Evolutionary conservation across 2,888 invertebrate genomes (phyloP), one percentile per base, ranked within the genome.

Genomic region (Micoletzkya japonica): DNA sequence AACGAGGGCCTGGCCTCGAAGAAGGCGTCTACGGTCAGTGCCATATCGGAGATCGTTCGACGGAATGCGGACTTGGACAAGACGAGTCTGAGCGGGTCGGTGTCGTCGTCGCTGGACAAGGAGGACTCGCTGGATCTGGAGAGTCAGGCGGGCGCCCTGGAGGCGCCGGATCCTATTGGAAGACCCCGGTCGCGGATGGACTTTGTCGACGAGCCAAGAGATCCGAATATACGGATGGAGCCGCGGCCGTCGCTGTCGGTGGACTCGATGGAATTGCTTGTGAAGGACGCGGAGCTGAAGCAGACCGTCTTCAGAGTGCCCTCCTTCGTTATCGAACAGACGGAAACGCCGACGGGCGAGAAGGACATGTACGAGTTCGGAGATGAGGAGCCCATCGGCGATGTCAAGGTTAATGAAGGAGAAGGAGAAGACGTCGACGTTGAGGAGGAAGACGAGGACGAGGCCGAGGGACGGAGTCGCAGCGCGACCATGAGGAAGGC

Each of bases 261-360:
- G 1, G 44, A 10, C 20, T 50, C 63, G 6, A 7, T 37, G 26
- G 39, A 37, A 28, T 44, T 10, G 26, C 10, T 63, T 32, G 34
- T n/a, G 36, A 32, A 20, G 24, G 37, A 32, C 2, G 26, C 24
- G 0, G 58, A 57, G 74, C 74, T 20, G 30, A 26, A 32, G 73
- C 70, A 39, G 77, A 75, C 64, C 74, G 73, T 3, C 74, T 77
- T 1, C 37, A 72, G 30, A 37, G 76, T 54, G 59, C 77, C 30
- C 72, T 77, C 30, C 74, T 77, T 63, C 63, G 32, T 63, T 4
- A 63, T 63, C 32, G 63, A 63, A n/a, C 63, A 63, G 50, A 63
- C 63, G 4, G 63, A 63, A 50, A 63, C 63, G 7, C 63, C 63
- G 1, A 63, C 50, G 26, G 63, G 63, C 32, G 63, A 63, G 50